Conservation (phyloP, 2,888 invertebrate species). For the Temnothorax ravouxi region DNA sequence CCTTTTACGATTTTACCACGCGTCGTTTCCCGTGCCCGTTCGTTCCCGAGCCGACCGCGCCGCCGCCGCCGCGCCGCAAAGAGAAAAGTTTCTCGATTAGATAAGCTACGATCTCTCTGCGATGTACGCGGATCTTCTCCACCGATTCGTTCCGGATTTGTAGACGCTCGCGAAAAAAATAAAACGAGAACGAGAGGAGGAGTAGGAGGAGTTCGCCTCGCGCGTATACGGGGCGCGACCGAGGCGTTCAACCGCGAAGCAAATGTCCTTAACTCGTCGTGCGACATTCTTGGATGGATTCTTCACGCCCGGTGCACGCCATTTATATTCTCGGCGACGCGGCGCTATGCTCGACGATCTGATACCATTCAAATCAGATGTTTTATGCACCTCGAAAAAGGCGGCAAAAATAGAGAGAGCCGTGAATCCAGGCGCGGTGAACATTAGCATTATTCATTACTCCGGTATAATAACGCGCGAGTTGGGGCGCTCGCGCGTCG, state of each 20-base stretch:
- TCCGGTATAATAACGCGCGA: slow-evolving; percentile 66
- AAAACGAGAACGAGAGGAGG: slow-evolving; percentile 48
- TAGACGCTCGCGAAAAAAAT: slow-evolving; percentile 59
- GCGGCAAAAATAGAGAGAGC: slow-evolving; percentile 57
- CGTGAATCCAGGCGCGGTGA: slow-evolving; percentile 34
- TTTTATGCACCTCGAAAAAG: slow-evolving; percentile 59
- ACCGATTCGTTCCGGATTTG: slow-evolving; percentile 71
- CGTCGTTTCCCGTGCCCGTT: slow-evolving; percentile 45
- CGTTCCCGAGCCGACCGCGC: slow-evolving; percentile 43
- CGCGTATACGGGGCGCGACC: slow-evolving; percentile 62
- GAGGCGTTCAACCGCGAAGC: slow-evolving; percentile 60
- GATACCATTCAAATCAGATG: slow-evolving; percentile 74
- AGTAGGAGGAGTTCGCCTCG: slow-evolving; percentile 49
- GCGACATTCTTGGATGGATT: slow-evolving; percentile 77
- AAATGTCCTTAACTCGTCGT: slow-evolving; percentile 73
- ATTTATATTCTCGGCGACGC: slow-evolving; percentile 68
- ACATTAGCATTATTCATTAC: slow-evolving; percentile 67
- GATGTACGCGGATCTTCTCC: slow-evolving; percentile 60
- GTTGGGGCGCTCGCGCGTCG: not conserved
- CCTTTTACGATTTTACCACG: slow-evolving; percentile 50
- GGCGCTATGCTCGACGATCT: slow-evolving; percentile 65
- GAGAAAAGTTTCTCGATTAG: slow-evolving; percentile 66
- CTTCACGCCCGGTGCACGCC: slow-evolving; percentile 72
- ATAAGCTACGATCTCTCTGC: slow-evolving; percentile 61
- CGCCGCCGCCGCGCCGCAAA: slow-evolving; percentile 50